phyloP scores from a whole-genome alignment of 2,113 vertebrate species.

The Paradoxurus hermaphroditus region DNA sequence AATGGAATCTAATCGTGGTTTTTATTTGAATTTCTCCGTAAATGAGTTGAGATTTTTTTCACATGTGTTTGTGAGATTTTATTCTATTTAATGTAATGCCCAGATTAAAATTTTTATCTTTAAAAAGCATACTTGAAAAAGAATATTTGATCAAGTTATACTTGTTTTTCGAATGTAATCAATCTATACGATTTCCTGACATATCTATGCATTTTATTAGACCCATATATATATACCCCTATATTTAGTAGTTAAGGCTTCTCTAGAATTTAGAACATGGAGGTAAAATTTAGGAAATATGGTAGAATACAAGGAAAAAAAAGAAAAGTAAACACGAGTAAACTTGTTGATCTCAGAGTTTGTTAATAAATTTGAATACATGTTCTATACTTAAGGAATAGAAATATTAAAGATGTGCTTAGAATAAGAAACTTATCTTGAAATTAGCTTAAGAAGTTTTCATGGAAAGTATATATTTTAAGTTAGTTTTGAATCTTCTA shows the following conservation, averaged over 20 bases:
- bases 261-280: background rate
- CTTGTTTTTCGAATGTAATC: background rate
- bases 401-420: background rate
- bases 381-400: background rate
- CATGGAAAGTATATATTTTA: background rate
- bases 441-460: background rate
- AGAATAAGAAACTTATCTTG: background rate
- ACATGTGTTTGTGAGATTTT: background rate
- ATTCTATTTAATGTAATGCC: background rate
- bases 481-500: background rate
- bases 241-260: background rate
- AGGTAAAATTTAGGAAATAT: background rate
- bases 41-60: background rate
- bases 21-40: background rate
- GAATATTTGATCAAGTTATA: background rate
- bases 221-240: background rate
- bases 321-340: background rate
- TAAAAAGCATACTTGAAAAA: background rate
- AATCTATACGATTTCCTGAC: background rate
- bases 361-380: background rate
- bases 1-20: background rate
- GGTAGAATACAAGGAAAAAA: background rate
- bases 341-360: background rate
- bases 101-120: background rate
- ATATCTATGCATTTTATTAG: background rate